Evolutionary conservation across 2,113 vertebrate species (phyloP).

Genomic region (Limnothrissa miodon): DNA sequence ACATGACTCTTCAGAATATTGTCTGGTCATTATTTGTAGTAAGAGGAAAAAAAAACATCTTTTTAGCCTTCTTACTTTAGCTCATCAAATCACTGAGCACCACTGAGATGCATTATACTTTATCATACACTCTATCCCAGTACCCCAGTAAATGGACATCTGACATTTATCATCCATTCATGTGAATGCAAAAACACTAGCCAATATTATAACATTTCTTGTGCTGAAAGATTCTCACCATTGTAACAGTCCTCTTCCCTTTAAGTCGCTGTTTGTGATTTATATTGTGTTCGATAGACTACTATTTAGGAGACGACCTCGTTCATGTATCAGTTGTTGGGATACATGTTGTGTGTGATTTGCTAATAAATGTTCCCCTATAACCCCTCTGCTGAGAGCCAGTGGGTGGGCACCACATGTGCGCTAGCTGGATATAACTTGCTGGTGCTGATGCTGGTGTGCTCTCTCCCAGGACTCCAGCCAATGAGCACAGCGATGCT

Average conservation of each 20-base stretch:
- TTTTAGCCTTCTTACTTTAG: too few relatives aligned
- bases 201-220: neutral
- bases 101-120: neutral
- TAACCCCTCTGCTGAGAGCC: neutral
- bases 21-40: neutral
- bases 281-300: neutral
- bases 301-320: neutral
- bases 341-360: neutral
- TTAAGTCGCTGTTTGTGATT: neutral
- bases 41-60: neutral
- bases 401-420: too few relatives aligned
- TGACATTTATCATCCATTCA: neutral
- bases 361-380: neutral
- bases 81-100: neutral
- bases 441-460: neutral
- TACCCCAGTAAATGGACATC: too few relatives aligned
- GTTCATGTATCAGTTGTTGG: neutral
- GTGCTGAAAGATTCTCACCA: neutral
- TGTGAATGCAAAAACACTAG: neutral
- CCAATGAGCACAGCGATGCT: conserved; percentile 57
- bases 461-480: conserved; percentile 58
- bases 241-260: neutral
- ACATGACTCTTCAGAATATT: neutral
- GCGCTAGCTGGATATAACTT: neutral
- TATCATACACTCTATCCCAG: too few relatives aligned